Conservation (phyloP, 2,113 vertebrate species). For the Etheostoma cragini region DNA sequence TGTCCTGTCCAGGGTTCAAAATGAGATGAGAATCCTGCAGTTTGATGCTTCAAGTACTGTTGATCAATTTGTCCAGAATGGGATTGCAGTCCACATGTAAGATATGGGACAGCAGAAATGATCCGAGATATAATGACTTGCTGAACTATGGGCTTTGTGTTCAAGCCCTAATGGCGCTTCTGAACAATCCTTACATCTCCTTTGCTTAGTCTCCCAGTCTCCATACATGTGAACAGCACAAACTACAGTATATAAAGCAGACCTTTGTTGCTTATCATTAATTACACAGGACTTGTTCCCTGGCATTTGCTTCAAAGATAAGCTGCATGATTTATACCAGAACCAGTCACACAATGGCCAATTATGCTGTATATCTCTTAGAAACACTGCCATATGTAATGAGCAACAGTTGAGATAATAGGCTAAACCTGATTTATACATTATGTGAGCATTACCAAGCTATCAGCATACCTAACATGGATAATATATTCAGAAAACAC, state of each 20-base stretch:
- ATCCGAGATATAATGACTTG: slow-evolving; percentile 53
- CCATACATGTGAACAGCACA: slow-evolving; percentile 40
- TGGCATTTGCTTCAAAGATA: slow-evolving; percentile 67
- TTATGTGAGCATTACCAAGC: slow-evolving; percentile 65
- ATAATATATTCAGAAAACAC: slow-evolving; percentile 53
- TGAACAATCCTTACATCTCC: slow-evolving; percentile 45
- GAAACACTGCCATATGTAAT: slow-evolving; percentile 63
- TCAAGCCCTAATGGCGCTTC: slow-evolving; percentile 43
- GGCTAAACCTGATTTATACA: slow-evolving; percentile 58
- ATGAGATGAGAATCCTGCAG: slow-evolving; percentile 55
- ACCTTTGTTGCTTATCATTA: slow-evolving; percentile 60
- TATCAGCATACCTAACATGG: slow-evolving; percentile 58
- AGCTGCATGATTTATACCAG: slow-evolving; percentile 60
- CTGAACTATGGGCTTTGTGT: slow-evolving; percentile 44
- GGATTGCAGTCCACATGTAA: slow-evolving; percentile 46
- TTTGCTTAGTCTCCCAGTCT: slow-evolving; percentile 20
- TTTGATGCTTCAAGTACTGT: slow-evolving; percentile 50
- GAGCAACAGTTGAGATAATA: slow-evolving; percentile 55
- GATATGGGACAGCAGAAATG: slow-evolving; percentile 42
- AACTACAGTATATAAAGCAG: slow-evolving; percentile 43
- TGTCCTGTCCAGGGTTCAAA: slow-evolving; percentile 63
- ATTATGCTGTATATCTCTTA: slow-evolving; percentile 53
- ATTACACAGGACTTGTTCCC: slow-evolving; percentile 53
- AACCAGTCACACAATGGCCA: slow-evolving; percentile 51
- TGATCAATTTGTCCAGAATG: slow-evolving; percentile 50